phyloP scores from a whole-genome alignment of 1,140 invertebrate species.

The Papilio glaucus region DNA sequence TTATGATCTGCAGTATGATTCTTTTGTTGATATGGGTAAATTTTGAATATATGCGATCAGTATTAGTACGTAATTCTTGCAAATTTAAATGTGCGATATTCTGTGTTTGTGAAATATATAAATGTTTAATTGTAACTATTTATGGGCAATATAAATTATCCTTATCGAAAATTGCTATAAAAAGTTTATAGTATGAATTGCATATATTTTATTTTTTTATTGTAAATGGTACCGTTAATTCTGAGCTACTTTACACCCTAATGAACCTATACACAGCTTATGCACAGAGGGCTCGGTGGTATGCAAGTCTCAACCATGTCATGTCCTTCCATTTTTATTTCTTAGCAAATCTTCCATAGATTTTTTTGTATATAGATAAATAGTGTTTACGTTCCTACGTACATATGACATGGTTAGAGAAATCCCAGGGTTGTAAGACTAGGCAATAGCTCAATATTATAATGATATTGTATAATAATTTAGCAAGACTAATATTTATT shows the following conservation, averaged over 20 bases:
- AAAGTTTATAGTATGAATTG: constrained; percentile 34
- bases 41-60: constrained; percentile 56
- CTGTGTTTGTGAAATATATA: constrained; percentile 34
- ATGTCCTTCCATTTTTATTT: constrained; percentile 46
- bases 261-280: constrained; percentile 68
- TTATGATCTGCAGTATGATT: constrained; percentile 75
- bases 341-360: constrained; percentile 46
- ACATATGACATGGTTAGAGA: constrained; percentile 76
- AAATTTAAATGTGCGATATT: constrained; percentile 25
- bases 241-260: constrained; percentile 70
- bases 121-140: constrained; percentile 31
- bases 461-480: constrained; percentile 72
- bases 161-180: not conserved
- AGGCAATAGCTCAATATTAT: constrained; percentile 79
- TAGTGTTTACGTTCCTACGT: constrained; percentile 38
- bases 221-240: constrained; percentile 38
- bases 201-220: constrained; percentile 24
- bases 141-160: not conserved
- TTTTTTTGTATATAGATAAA: constrained; percentile 69
- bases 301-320: constrained; percentile 78
- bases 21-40: constrained; percentile 78
- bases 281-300: constrained; percentile 74
- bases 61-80: constrained; percentile 34
- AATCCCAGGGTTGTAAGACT: constrained; percentile 80
- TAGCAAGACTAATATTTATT: constrained; percentile 69